These are phyloP conservation scores for Notolepis coatsorum DNA, from an alignment of 2,797 vertebrate genomes.

Conservation along the genomic window DNA sequence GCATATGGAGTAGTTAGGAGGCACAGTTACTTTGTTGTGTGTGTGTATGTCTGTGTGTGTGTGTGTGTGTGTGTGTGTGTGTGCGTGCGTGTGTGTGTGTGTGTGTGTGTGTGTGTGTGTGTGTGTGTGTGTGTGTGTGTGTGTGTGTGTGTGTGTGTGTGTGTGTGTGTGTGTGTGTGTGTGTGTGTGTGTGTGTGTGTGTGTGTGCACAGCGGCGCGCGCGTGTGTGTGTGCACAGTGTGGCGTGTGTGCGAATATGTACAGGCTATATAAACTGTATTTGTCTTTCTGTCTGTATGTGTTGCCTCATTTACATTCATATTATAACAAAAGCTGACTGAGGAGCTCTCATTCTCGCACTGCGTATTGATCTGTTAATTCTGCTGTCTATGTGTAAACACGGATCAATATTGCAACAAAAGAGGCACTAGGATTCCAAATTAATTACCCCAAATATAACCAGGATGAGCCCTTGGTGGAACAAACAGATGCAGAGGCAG, in stretches of 20 bases:
- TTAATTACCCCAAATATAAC: slow-evolving; percentile 71
- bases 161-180: slow-evolving; percentile 2
- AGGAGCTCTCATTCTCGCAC: slow-evolving; percentile 51
- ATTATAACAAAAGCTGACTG: slow-evolving; percentile 69
- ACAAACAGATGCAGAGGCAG: slow-evolving; percentile 43
- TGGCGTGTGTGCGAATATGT: no score
- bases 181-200: background rate
- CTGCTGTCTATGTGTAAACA: slow-evolving; percentile 73
- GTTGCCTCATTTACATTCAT: slow-evolving; percentile 56
- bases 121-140: background rate
- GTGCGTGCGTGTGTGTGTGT: background rate
- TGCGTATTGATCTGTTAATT: slow-evolving; percentile 80
- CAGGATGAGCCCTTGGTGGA: slow-evolving; percentile 40
- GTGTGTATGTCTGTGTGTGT: background rate
- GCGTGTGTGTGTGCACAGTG: no score
- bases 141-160: slow-evolving; percentile 10
- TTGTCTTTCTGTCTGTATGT: background rate
- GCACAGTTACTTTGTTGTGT: slow-evolving; percentile 6
- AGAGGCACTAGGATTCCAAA: slow-evolving; percentile 58
- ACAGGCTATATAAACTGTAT: no score
- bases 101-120: slow-evolving; percentile 3
- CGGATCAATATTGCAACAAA: slow-evolving; percentile 75
- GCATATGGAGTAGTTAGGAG: slow-evolving; percentile 43
- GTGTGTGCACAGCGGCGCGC: no score
- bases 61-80: slow-evolving; percentile 6